Evolutionary conservation across 2,888 invertebrate species (phyloP), one percentile per base, ranked within the genome.

Genomic region (Cheilosia pagana): DNA sequence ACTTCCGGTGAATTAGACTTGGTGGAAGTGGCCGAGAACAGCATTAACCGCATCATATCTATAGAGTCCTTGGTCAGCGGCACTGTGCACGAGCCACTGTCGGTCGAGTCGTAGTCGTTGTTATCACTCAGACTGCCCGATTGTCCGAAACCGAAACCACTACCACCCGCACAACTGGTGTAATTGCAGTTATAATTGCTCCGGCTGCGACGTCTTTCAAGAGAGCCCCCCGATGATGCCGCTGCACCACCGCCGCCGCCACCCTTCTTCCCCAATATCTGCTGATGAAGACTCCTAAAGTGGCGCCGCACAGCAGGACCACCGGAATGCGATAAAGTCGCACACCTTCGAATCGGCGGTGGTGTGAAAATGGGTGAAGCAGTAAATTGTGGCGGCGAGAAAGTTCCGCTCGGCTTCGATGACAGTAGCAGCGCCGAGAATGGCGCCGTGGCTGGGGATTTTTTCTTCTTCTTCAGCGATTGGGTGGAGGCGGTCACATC

Each of bases 11-110:
- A 85, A 68, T 87, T 82, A 8, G 87, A 89, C 23, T 91, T 89
- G 72, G 91, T 89, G 31, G 90, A 88, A 7, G 89, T 90, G 86
- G 91, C 91, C 10, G 91, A 90, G 50, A 88, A 89, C 53, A 91
- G 81, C 91, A 91, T 91, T 50, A 91, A 87, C 53, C 91, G 91
- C 87, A 91, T 88, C 88, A 91, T 88, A 81, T 91, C 91, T 21
- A 89, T 89, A 43, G 91, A 90, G 74, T 91, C 91, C 6, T 89
- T 87, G 28, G 88, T 86, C 83, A 91, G 59, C 2, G 91, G 91
- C 6, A 91, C 91, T 45, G 90, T 89, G 63, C 91, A 91, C 19
- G 91, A 91, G 25, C 91, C 91, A 48, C 89, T 89, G 72, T 91
- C 91, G 0, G 91, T 90, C 52, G 88, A 90, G 21, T 88, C 90